Base-by-base conservation (phyloP, 2,888 invertebrate genomes). In the Lasius platythorax region DNA sequence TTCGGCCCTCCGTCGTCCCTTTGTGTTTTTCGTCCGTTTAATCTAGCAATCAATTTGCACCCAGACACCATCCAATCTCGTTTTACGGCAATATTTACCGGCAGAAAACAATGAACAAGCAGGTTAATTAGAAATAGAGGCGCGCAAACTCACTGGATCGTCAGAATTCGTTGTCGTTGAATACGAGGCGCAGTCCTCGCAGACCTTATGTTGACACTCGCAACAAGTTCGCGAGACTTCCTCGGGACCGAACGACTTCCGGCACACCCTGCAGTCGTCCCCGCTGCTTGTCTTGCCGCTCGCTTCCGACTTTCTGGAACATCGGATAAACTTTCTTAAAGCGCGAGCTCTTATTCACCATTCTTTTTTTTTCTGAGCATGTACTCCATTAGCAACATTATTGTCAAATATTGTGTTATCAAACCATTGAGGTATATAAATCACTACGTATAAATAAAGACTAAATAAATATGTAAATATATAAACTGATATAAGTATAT, bases 111-210 rank as follows among this genome's bases (percentile, higher is more conserved):
- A 84, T 66, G 63, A 28, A 83, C 53, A 40, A n/a, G 61, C 18
- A 40, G 43, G 28, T 70, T 63, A 73, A 83, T 70, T 56, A 76
- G 58, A 63, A 23, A 85, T 53, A 33, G 9, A 40, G 12, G n/a
- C 33, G 11, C 67, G 30, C 12, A 43, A 30, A 95, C 96, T 96
- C 94, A 98, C 98, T 95, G 97, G 97, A 92, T 98, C 98, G 93
- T 98, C 98, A 89, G 97, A 97, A 93, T 98, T 97, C 86, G 97
- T 97, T 83, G 97, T 96, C 93, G 98, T 98, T 91, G 98, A 98
- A 95, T 98, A 98, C 78, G 98, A 98, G 89, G 98, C 98, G 94
- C 98, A 98, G 95, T 98, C 98, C 95, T 98, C 98, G 95, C 98
- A 98, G 75, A 98, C 98, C 90, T 98, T 97, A 94, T 98, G 98